These are phyloP conservation scores for Narcine bancroftii DNA, from an alignment of 2,113 vertebrate species.

Conservation along the genomic window DNA sequence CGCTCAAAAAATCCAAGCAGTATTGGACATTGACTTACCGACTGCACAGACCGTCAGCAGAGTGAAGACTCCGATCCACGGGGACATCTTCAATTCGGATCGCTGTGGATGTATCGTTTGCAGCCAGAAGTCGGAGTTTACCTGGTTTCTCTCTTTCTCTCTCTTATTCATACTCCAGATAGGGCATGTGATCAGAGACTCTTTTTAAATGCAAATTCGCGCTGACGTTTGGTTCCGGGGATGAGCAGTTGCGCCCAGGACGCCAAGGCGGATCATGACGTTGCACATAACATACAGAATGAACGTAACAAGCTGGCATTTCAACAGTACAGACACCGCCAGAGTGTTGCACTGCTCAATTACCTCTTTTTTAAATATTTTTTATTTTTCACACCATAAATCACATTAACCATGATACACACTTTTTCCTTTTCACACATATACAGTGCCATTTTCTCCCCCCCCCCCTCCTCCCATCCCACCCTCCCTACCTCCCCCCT, in stretches of 20 bases:
- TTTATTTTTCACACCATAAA: too few species aligned
- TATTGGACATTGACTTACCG: not conserved
- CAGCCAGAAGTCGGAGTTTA: not conserved
- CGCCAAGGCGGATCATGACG: not conserved
- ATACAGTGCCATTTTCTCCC: too few species aligned
- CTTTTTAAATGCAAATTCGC: not conserved
- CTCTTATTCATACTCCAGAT: not conserved
- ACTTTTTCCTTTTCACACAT: too few species aligned
- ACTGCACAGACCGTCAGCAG: not conserved
- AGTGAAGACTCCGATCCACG: not conserved
- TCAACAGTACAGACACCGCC: not conserved
- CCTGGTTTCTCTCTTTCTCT: not conserved
- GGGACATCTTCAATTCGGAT: not conserved
- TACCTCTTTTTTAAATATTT: too few species aligned
- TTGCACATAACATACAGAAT: too few species aligned
- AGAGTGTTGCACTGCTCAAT: too few species aligned
- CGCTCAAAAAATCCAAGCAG: too few species aligned
- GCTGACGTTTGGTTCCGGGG: not conserved
- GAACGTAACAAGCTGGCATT: not conserved
- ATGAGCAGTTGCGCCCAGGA: not conserved
- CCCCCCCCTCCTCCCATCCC: too few species aligned
- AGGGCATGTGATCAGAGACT: not conserved
- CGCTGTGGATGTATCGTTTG: not conserved
- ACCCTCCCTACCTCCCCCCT: too few species aligned
- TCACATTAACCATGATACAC: too few species aligned